Conservation (phyloP, 2,797 vertebrate genomes). For the Myotis pilosus region DNA sequence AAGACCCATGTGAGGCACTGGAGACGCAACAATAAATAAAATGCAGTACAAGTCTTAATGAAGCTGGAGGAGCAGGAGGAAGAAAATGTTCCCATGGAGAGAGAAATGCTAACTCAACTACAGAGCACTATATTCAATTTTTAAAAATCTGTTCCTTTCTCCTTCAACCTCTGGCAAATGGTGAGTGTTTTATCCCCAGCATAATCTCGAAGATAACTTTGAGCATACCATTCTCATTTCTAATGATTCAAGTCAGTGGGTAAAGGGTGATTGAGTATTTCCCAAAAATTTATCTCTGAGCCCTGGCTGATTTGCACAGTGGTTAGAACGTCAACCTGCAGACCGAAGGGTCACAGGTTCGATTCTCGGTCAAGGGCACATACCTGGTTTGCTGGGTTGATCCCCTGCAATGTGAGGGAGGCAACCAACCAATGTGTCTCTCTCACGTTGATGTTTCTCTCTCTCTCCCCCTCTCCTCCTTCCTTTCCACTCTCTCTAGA, state of each 20-base stretch:
- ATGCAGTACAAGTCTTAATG: not conserved
- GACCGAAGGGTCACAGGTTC: no score
- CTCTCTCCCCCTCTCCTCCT: no score
- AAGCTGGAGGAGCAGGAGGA: not conserved
- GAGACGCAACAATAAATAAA: constrained; percentile 23
- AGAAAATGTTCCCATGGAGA: not conserved
- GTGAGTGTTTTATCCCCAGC: not conserved
- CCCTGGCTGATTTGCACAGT: no score
- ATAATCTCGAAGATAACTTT: not conserved
- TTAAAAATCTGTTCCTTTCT: not conserved
- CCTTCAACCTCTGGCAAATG: not conserved
- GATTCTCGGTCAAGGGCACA: no score
- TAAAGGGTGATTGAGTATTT: not conserved
- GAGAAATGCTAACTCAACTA: not conserved
- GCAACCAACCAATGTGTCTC: no score
- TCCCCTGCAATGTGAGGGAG: no score
- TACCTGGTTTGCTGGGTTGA: no score
- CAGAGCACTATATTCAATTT: not conserved
- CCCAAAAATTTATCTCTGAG: not conserved
- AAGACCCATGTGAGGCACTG: not conserved
- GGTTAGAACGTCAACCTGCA: no score
- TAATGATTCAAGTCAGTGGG: not conserved
- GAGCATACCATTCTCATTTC: not conserved
- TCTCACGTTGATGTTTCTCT: no score
- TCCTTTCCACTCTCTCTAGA: no score